Evolutionary conservation across 2,797 vertebrate species (phyloP).

Genomic region (Dromococcyx pavoninus): DNA sequence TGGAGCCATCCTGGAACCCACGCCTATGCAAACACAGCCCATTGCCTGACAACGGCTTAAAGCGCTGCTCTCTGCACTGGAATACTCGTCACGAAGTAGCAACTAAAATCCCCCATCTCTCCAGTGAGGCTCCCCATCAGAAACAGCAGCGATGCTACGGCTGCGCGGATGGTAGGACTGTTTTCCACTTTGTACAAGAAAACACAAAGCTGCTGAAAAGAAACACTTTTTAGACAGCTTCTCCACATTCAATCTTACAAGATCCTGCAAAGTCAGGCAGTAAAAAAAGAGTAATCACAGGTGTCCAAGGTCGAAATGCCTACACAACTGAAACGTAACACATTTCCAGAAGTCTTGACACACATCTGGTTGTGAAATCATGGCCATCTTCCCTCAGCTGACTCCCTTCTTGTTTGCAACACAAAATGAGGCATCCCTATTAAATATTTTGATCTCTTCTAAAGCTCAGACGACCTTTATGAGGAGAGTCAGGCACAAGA

Average conservation of each 20-base stretch:
- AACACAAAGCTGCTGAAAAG: background rate
- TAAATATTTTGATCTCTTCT: background rate
- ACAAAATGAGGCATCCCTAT: background rate
- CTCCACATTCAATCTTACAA: background rate
- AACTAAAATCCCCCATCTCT: background rate
- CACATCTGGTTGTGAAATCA: background rate
- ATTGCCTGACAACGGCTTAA: background rate
- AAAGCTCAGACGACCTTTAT: background rate
- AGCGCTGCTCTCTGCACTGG: background rate
- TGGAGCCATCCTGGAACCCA: background rate
- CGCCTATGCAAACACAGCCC: background rate
- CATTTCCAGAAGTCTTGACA: background rate
- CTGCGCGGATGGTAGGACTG: fast-evolving
- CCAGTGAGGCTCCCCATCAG: background rate
- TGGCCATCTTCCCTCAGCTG: background rate
- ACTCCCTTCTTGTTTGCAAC: fast-evolving
- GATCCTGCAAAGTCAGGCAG: background rate
- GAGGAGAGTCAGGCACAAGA: fast-evolving
- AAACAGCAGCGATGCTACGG: background rate
- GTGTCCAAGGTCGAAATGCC: background rate
- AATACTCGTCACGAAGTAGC: background rate
- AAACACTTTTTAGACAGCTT: background rate
- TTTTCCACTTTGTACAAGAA: background rate
- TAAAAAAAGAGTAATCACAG: background rate
- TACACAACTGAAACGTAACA: background rate